A percentile compares a stretch with the other conserved stretches of the same genome.
phyloP scores from a whole-genome alignment of 2,888 invertebrate species.

The Spisula subtruncata region DNA sequence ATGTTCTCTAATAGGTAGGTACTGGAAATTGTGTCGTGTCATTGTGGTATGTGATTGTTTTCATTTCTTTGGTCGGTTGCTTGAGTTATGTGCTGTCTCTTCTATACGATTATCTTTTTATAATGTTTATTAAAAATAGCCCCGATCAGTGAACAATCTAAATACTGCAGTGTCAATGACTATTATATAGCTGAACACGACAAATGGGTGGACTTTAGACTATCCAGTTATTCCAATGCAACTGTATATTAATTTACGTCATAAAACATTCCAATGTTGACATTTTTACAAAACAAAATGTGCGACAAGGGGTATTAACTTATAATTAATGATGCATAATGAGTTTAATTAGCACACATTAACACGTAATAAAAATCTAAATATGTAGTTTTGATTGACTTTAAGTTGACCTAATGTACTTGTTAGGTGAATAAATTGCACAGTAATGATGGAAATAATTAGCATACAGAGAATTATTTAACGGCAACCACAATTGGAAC shows the following conservation, averaged over 20 bases:
- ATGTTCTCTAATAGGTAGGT: too few species aligned
- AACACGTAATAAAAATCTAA: neutral
- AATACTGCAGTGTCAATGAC: too few species aligned
- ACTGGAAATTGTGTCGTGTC: too few species aligned
- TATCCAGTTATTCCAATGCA: neutral
- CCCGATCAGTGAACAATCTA: too few species aligned
- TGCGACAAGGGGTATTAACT: neutral
- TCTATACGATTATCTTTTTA: too few species aligned
- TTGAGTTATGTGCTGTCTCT: too few species aligned
- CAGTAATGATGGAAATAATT: neutral
- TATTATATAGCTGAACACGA: too few species aligned
- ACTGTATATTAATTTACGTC: neutral
- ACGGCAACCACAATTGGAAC: neutral
- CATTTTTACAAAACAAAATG: neutral
- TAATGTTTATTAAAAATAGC: too few species aligned
- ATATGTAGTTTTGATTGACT: neutral
- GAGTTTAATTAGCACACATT: slow-evolving; percentile 3
- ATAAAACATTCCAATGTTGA: too few species aligned
- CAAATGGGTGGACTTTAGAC: too few species aligned
- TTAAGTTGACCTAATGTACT: neutral
- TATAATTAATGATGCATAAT: neutral
- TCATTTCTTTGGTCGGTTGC: too few species aligned
- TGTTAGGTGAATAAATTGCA: neutral
- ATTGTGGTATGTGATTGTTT: too few species aligned
- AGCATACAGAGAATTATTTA: neutral